phyloP scores from a whole-genome alignment of 2,113 vertebrate species.

The Bufo gargarizans region DNA sequence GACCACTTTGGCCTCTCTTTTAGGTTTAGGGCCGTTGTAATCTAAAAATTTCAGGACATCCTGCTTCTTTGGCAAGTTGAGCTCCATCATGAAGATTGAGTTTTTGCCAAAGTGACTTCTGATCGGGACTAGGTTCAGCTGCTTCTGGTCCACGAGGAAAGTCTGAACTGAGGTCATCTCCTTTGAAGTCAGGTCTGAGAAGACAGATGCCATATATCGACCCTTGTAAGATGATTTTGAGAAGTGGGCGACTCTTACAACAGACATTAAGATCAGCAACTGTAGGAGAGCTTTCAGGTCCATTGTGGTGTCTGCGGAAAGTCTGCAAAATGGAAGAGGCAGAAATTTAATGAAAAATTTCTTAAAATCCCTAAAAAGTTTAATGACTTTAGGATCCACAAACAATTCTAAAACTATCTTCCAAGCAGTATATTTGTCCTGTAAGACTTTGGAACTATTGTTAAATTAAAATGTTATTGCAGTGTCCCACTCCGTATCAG shows the following conservation, averaged over 20 bases:
- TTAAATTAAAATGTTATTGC: too few relatives aligned
- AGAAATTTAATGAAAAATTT: neutral
- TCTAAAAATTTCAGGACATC: slow-evolving; percentile 79
- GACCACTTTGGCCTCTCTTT: slow-evolving; percentile 79
- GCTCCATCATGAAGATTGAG: slow-evolving; percentile 85
- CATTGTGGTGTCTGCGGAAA: slow-evolving; percentile 21
- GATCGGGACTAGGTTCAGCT: slow-evolving; percentile 72
- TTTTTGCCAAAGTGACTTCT: slow-evolving; percentile 75
- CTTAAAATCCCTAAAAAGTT: too few relatives aligned
- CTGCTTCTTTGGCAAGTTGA: slow-evolving; percentile 80
- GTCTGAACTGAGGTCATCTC: slow-evolving; percentile 76
- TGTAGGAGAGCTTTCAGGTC: neutral
- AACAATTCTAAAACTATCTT: too few relatives aligned
- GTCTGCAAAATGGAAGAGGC: neutral
- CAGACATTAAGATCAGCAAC: fast-evolving
- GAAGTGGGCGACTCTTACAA: fast-evolving
- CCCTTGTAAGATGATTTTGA: fast-evolving
- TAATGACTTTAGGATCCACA: too few relatives aligned
- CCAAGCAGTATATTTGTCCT: too few relatives aligned
- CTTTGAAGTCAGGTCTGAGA: slow-evolving; percentile 76
- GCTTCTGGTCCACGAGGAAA: slow-evolving; percentile 74
- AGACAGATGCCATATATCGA: slow-evolving; percentile 68
- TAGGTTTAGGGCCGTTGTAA: slow-evolving; percentile 68
- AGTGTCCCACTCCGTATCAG: too few relatives aligned
- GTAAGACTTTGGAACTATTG: too few relatives aligned